phyloP scores from a whole-genome alignment of 2,113 vertebrate species.

The Lophochroa leadbeateri region DNA sequence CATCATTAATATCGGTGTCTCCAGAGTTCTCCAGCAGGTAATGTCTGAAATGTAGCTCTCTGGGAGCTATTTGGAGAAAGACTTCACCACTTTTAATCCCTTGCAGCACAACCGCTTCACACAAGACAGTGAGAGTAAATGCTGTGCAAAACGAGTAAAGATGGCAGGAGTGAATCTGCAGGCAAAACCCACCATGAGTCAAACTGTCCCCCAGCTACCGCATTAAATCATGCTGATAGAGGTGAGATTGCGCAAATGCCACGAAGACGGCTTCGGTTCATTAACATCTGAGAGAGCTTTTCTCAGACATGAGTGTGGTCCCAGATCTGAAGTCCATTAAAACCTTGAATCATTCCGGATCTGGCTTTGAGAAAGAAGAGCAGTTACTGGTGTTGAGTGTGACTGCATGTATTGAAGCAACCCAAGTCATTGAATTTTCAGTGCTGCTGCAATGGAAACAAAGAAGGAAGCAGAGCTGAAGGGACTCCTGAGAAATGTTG shows the following conservation, averaged over 20 bases:
- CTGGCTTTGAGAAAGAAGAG: not conserved
- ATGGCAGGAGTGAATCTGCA: not conserved
- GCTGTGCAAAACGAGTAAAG: not conserved
- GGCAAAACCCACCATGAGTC: not conserved
- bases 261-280: not conserved
- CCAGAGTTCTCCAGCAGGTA: not conserved
- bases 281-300: not conserved
- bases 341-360: not conserved
- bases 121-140: not conserved
- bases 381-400: not conserved
- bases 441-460: not conserved
- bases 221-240: not conserved
- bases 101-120: not conserved
- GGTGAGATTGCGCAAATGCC: not conserved
- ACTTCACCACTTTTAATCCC: not conserved
- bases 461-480: conserved; percentile 18
- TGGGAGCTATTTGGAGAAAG: not conserved
- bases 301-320: not conserved
- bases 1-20: not conserved
- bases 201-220: not conserved
- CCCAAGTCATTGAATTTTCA: not conserved
- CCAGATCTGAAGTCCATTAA: not conserved
- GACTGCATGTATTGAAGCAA: not conserved
- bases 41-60: not conserved
- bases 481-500: not conserved